phyloP scores from a whole-genome alignment of 2,113 vertebrate genomes.

The Gallinago paraguaiae region DNA sequence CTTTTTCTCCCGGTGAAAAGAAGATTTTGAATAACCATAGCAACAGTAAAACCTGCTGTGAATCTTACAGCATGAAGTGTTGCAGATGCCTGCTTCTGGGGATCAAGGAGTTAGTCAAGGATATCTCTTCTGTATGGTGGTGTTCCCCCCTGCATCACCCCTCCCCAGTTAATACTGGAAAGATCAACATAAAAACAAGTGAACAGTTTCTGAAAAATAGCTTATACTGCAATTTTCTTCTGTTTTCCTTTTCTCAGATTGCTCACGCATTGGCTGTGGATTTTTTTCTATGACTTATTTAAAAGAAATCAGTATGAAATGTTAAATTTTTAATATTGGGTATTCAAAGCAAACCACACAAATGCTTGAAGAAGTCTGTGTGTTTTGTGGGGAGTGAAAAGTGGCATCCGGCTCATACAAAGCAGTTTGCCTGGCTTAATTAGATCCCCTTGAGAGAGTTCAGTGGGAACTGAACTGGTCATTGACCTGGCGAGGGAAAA shows the following conservation, averaged over 20 bases:
- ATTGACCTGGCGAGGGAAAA: not conserved
- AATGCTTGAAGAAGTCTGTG: not conserved
- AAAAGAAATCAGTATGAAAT: not conserved
- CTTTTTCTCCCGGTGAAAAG: conserved; percentile 81
- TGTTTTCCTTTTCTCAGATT: not conserved
- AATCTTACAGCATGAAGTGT: conserved; percentile 47
- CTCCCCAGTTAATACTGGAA: not conserved
- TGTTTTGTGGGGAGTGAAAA: not conserved
- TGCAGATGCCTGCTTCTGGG: conserved; percentile 71
- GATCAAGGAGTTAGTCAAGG: not conserved
- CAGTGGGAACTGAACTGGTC: not conserved
- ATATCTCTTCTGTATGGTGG: not conserved
- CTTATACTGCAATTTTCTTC: not conserved
- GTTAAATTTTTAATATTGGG: conserved; percentile 17
- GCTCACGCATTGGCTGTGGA: not conserved
- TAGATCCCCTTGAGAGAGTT: not conserved
- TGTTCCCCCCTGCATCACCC: not conserved
- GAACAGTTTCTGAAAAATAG: not conserved
- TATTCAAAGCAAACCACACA: not conserved
- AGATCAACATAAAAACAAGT: not conserved
- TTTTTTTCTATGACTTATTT: conserved; percentile 1
- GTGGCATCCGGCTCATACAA: not conserved
- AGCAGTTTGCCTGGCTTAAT: not conserved
- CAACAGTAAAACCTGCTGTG: conserved; percentile 78
- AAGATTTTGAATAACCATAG: conserved; percentile 79